Evolutionary conservation across 2,113 vertebrate genomes (phyloP), one percentile per base, ranked within the genome.

Genomic region (Paedocypris sp.): DNA sequence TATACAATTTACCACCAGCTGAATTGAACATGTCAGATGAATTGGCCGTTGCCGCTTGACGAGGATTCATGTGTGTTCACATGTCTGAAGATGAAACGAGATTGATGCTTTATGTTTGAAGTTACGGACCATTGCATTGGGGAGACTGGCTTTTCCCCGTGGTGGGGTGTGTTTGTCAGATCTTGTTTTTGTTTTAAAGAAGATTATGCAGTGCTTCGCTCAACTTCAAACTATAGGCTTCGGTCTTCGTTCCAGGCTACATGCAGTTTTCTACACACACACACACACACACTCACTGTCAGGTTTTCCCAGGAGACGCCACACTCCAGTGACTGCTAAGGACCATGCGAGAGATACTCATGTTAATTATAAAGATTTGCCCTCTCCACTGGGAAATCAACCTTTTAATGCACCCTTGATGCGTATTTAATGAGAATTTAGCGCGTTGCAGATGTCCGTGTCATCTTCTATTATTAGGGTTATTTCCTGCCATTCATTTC

Each of bases 341-440:
- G 43, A 22, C 54, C 32, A 35, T 5, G 18, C 12, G 28, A 43
- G 39, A 47, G 38, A 28, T 39, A 20, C 45, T 63, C 64, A 73
- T 68, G 77, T 76, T 79, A 79, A 80, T 81, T 79, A 80, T 76
- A 68, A 66, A 68, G 59, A 71, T 76, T 68, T 80, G 71, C 70
- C 67, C 72, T 53, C 64, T 63, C 63, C 66, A 43, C 8, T n/a
- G 79, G 82, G 83, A 85, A 85, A 85, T 84, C 78, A 80, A 74
- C 68, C 75, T 77, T 79, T 82, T 83, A 83, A 81, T 83, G 78
- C 79, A 79, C 76, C 80, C 83, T 75, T 80, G 75, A 82, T 85
- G 79, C 73, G 66, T 73, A 82, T 79, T 82, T 82, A 83, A 83
- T 85, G 78, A 82, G 82, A 83, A 82, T 83, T 83, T 82, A 82